Evolutionary conservation across 2,888 invertebrate genomes (phyloP), one percentile per base, ranked within the genome.

Genomic region (Thalpophila matura): DNA sequence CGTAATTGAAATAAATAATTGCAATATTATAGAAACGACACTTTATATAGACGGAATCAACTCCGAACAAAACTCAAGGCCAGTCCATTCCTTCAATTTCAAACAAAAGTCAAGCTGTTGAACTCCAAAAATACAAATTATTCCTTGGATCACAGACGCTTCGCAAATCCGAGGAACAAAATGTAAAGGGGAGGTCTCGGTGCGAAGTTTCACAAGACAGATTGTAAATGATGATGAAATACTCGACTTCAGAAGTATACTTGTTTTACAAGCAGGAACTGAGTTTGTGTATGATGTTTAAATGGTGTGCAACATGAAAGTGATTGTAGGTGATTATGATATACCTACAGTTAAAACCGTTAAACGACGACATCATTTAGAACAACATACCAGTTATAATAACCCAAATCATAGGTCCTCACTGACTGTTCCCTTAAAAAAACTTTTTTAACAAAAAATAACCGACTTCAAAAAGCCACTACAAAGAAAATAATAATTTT

Each of bases 111-210:
- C 46, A 61, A 70, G 53, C 54, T 55, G 58, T 70, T 58, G 38
- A 64, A 56, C 55, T 68, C 56, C 43, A 67, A 68, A 77, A 76
- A 82, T 72, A 72, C 69, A 77, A 82, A 84, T 79, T 74, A 66
- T 58, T 66, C 49, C 24, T n/a, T 27, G 64, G 62, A 78, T 69
- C 56, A 40, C 31, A 47, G 51, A 42, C 64, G 49, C 64, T 71
- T 59, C 62, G 38, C 40, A 63, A 74, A 67, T 60, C 71, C 40
- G 35, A 42, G 53, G 12, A 57, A 51, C 71, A 53, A 71, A 76
- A 58, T 63, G 35, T 62, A 46, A 67, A 37, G 46, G 61, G 42
- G 46, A 40, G 45, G 31, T 55, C 20, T 56, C 24, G 14, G n/a
- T 45, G n/a, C 12, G 46, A 67, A 67, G 16, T 62, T 62, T 56